These are phyloP conservation scores for Actinia equina DNA, from an alignment of 64 coral and sea anemone genomes.

Conservation along the genomic window DNA sequence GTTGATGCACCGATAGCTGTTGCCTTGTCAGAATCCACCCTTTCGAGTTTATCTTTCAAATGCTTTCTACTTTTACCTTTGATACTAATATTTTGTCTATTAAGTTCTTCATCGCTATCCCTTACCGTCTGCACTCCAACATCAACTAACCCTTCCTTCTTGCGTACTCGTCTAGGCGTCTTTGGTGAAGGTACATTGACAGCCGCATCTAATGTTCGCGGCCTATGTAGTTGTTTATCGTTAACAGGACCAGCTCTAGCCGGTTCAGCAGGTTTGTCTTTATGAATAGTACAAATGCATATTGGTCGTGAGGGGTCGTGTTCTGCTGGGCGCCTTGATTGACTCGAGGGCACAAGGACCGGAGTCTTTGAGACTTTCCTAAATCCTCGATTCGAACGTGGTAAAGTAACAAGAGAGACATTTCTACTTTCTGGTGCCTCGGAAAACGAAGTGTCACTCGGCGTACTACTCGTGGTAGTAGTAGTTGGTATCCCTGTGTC, in stretches of 20 bases:
- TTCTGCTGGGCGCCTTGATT: not conserved
- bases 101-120: not conserved
- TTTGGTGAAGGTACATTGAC: conserved; percentile 51
- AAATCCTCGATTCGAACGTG: conserved; percentile 12
- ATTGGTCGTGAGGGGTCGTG: not conserved
- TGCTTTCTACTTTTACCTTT: not conserved
- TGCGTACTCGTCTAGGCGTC: not conserved
- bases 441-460: not conserved
- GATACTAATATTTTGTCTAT: not conserved
- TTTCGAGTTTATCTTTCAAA: not conserved
- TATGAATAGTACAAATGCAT: conserved; percentile 22
- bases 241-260: not conserved
- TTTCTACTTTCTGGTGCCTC: not conserved
- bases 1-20: not conserved
- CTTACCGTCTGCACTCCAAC: conserved; percentile 17
- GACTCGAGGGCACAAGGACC: not conserved
- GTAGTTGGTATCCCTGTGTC: conserved; percentile 13
- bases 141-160: not conserved
- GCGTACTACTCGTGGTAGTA: not conserved
- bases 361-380: conserved; percentile 21
- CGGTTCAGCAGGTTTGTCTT: not conserved
- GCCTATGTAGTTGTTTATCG: not conserved
- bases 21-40: not conserved
- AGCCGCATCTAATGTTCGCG: conserved; percentile 31
- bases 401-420: not conserved